Conservation (phyloP, 2,113 vertebrate species). For the Trematomus loennbergii region DNA sequence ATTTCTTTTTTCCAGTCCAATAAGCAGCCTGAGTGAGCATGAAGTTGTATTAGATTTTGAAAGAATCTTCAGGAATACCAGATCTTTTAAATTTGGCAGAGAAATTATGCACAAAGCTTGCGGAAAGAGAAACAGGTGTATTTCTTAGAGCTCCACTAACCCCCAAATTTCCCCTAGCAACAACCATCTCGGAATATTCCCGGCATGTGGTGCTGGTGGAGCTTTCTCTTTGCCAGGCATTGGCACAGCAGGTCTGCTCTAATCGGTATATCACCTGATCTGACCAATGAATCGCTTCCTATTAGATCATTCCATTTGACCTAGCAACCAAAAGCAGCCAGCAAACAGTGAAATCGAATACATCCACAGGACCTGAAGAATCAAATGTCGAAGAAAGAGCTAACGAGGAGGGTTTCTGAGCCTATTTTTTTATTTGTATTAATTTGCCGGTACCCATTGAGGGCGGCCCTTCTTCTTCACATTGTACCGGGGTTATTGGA, state of each 20-base stretch:
- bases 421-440: slow-evolving; percentile 42
- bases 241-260: slow-evolving; percentile 64
- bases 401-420: slow-evolving; percentile 64
- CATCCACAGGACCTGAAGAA: slow-evolving; percentile 49
- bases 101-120: slow-evolving; percentile 3
- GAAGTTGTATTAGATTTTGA: neutral
- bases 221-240: slow-evolving; percentile 50
- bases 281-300: slow-evolving; percentile 67
- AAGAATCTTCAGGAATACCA: slow-evolving; percentile 5
- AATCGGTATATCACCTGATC: slow-evolving; percentile 75
- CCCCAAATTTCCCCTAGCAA: slow-evolving; percentile 54
- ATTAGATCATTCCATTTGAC: slow-evolving; percentile 72
- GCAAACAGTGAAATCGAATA: slow-evolving; percentile 54
- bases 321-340: slow-evolving; percentile 64
- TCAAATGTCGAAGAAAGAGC: slow-evolving; percentile 65
- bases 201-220: slow-evolving; percentile 38
- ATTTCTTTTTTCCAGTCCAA: slow-evolving; percentile 6
- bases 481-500: slow-evolving; percentile 43
- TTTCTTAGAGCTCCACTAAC: slow-evolving; percentile 28
- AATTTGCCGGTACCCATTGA: slow-evolving; percentile 64
- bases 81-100: neutral
- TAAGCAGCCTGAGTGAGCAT: neutral
- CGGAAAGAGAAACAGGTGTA: slow-evolving; percentile 48
- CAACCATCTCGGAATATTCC: slow-evolving; percentile 51
- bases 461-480: slow-evolving; percentile 65